Conservation (phyloP, 1,140 invertebrate species). For the Octopus sinensis region DNA sequence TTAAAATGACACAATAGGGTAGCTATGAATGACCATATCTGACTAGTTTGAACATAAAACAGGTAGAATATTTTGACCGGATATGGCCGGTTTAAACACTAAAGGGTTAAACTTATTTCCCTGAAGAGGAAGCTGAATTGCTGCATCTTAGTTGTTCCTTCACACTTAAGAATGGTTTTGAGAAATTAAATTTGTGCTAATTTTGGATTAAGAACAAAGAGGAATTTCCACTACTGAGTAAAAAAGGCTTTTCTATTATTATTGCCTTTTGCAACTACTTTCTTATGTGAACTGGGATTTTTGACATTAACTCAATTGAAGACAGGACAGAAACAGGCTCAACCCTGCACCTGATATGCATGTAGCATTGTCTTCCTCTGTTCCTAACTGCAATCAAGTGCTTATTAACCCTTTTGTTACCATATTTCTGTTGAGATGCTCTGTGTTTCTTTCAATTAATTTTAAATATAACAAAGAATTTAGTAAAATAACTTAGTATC, state of each 20-base stretch:
- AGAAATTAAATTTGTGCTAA: background rate
- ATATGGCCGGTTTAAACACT: too few relatives aligned
- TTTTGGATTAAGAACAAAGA: background rate
- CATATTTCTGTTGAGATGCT: background rate
- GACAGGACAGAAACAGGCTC: background rate
- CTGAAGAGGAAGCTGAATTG: background rate
- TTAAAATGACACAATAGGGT: too few relatives aligned
- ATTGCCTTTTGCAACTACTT: background rate
- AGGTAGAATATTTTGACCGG: too few relatives aligned
- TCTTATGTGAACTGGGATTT: background rate
- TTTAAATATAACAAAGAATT: background rate
- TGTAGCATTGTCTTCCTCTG: background rate
- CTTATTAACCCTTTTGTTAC: background rate
- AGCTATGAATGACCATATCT: too few relatives aligned
- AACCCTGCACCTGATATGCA: background rate
- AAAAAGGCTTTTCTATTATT: background rate
- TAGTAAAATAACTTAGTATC: too few relatives aligned
- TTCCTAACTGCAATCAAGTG: background rate
- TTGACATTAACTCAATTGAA: background rate
- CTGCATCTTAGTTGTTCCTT: background rate
- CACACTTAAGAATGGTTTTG: background rate
- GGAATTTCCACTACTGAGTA: background rate
- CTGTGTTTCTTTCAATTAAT: background rate
- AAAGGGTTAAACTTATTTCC: too few relatives aligned
- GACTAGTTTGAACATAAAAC: too few relatives aligned